A percentile compares a stretch with the other conserved stretches of the same genome.
Conservation (phyloP, 2,888 invertebrate species). For the Eupithecia dodoneata region DNA sequence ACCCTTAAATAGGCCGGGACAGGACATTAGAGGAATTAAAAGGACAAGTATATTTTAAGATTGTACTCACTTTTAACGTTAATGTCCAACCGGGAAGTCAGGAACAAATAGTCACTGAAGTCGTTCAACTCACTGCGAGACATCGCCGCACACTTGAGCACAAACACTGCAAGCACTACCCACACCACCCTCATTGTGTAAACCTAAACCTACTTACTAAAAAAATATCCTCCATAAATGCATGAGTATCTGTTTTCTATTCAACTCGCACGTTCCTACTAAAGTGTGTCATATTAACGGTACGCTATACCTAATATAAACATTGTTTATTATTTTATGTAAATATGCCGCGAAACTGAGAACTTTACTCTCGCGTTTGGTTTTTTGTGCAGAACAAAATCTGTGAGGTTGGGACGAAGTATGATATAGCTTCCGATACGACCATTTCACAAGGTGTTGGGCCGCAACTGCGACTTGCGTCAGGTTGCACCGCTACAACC, state of each 20-base stretch:
- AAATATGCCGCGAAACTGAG: conserved; percentile 39
- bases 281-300: conserved; percentile 68
- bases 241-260: conserved; percentile 50
- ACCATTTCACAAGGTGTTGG: conserved; percentile 81
- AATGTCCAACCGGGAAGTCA: conserved; percentile 74
- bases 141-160: conserved; percentile 68
- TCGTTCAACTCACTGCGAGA: conserved; percentile 71
- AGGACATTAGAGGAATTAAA: background rate
- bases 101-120: conserved; percentile 71
- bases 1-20: too few species aligned
- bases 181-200: conserved; percentile 63
- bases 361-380: conserved; percentile 52
- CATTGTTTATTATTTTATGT: conserved; percentile 50
- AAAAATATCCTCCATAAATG: conserved; percentile 48
- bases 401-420: conserved; percentile 71
- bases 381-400: conserved; percentile 76
- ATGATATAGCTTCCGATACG: conserved; percentile 81
- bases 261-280: conserved; percentile 55
- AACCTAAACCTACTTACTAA: conserved; percentile 42
- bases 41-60: background rate
- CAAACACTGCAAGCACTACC: conserved; percentile 62
- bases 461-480: conserved; percentile 76
- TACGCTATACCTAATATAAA: conserved; percentile 46
- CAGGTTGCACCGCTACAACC: conserved; percentile 60
- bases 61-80: conserved; percentile 74